phyloP scores from a whole-genome alignment of 2,113 vertebrate species.

The Protomyctophum bolini region DNA sequence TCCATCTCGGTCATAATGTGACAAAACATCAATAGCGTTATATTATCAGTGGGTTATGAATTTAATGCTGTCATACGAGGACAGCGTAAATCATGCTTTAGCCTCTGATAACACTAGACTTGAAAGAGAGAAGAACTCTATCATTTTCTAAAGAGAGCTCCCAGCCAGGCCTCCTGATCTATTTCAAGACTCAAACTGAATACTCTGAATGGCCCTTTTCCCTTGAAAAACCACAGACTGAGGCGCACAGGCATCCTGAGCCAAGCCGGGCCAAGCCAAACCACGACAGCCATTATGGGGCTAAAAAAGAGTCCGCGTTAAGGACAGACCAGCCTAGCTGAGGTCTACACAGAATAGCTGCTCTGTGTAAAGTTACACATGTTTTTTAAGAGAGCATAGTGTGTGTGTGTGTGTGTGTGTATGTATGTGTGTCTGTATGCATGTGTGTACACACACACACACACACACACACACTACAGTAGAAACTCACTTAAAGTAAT shows the following conservation, averaged over 20 bases:
- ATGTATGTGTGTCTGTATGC: too few species aligned
- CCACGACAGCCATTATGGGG: slow-evolving; percentile 56
- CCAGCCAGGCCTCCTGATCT: slow-evolving; percentile 46
- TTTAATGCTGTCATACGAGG: too few species aligned
- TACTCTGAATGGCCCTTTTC: slow-evolving; percentile 45
- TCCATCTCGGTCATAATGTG: not conserved
- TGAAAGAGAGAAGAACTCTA: slow-evolving; percentile 20
- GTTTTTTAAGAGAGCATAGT: slow-evolving; percentile 6
- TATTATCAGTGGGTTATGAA: not conserved
- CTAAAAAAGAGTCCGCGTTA: slow-evolving; percentile 48
- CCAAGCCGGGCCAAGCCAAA: slow-evolving; percentile 40
- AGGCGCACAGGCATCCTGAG: slow-evolving; percentile 36
- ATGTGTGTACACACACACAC: too few species aligned
- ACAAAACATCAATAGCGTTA: slow-evolving; percentile 19
- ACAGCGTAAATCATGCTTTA: too few species aligned
- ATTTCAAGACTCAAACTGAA: slow-evolving; percentile 63
- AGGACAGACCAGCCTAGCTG: slow-evolving; percentile 22
- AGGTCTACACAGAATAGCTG: not conserved
- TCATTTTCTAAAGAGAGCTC: slow-evolving; percentile 35
- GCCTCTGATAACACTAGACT: not conserved
- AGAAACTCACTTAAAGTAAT: not conserved
- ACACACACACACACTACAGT: not conserved
- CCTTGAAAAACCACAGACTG: slow-evolving; percentile 57
- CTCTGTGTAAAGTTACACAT: slow-evolving; percentile 1
- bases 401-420: not conserved